Evolutionary conservation across 2,113 vertebrate species (phyloP), one percentile per base, ranked within the genome.

Genomic region (Anhinga rufa): DNA sequence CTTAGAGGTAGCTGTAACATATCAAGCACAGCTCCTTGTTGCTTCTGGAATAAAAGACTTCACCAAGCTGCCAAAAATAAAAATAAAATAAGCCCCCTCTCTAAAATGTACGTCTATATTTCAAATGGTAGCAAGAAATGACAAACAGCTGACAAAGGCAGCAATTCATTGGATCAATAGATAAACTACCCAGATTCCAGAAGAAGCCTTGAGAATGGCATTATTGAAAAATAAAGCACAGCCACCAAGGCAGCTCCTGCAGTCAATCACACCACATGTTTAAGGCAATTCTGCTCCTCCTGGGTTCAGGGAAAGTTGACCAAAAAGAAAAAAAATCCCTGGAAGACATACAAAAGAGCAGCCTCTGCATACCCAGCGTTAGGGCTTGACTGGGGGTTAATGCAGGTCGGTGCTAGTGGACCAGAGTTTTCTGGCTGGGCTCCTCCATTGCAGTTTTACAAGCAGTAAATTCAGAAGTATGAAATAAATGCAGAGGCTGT

Each of bases 11-110:
- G 24, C 95, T 95, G 92, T 71, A 95, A 94, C 49, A 46, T 49
- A 95, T 91, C 83, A 91, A 89, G 76, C 40, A 91, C 69, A 91
- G 80, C 12, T 86, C 83, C 0, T 0, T 69, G 65, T 52, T 84
- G 69, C 92, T 95, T 87, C 88, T 94, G 88, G 83, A 94, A 93
- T 82, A 91, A 92, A 77, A 84, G 51, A n/a, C 29, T 83, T 77
- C 80, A 93, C 12, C 29, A 70, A 75, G 38, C 62, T 93, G 88
- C 82, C 91, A 93, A 87, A 86, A 91, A 19, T 54, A 91, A 88
- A 92, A 88, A 83, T 44, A 94, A 66, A 95, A 78, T 0, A 0
- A 96, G 12, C 10, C 36, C 10, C 14, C 55, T 83, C 40, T 83
- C 64, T 71, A 57, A 71, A 90, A 95, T 40, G 12, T 69, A 68